Percentiles rank a stretch among this genome's conserved stretches.
phyloP scores from a whole-genome alignment of 2,888 invertebrate genomes.

The Acanthoscelides obtectus region DNA sequence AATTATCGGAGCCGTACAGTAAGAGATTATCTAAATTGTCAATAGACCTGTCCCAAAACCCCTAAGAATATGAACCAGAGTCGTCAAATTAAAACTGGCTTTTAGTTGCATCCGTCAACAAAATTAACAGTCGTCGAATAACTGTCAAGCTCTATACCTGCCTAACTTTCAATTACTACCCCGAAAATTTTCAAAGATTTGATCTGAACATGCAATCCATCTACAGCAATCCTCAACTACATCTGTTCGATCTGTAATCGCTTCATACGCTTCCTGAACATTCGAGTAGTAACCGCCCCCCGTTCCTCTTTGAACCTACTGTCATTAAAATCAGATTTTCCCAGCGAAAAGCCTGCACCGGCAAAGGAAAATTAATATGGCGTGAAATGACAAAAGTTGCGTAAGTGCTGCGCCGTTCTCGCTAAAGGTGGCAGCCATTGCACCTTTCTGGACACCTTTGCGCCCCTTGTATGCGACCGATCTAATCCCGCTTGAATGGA shows the following conservation, averaged over 20 bases:
- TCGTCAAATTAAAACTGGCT: too few species aligned
- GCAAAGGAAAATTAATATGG: not conserved
- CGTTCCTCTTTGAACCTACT: constrained; percentile 15
- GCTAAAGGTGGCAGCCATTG: constrained; percentile 22
- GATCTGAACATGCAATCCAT: not conserved
- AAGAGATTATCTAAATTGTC: too few species aligned
- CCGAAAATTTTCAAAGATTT: not conserved
- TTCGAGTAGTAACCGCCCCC: constrained; percentile 14
- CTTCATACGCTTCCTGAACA: constrained; percentile 16
- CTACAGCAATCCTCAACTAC: constrained; percentile 3
- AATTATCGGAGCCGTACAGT: too few species aligned
- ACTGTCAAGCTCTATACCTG: too few species aligned
- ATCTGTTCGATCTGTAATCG: constrained; percentile 21
- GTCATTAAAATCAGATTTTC: constrained; percentile 25
- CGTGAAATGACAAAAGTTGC: constrained; percentile 25
- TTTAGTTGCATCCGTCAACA: too few species aligned
- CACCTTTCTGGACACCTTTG: constrained; percentile 16
- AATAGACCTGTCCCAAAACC: too few species aligned
- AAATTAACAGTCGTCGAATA: too few species aligned
- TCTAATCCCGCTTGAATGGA: constrained; percentile 21
- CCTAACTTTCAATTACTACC: not conserved
- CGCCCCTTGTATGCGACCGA: constrained; percentile 2
- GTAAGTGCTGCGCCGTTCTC: constrained; percentile 23
- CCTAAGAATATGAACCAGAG: too few species aligned
- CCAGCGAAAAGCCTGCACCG: not conserved